Evolutionary conservation across 2,888 invertebrate genomes (phyloP), one percentile per base, ranked within the genome.

Genomic region (Rapana venosa): DNA sequence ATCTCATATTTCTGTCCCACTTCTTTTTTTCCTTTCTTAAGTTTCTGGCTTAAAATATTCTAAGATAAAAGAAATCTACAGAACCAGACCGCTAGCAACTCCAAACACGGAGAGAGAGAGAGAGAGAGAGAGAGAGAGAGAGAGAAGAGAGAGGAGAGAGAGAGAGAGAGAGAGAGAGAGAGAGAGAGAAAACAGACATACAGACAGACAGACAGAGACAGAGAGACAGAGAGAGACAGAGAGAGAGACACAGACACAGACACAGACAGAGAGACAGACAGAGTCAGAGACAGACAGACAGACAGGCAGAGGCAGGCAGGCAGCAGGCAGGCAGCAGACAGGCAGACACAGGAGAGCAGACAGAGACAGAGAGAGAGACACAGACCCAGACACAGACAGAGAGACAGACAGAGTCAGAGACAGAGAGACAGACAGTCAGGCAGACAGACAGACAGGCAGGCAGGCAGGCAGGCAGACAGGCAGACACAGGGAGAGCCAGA

Each of bases 291-390:
- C 56, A 89, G 58, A 88, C 74, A 88, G 58, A 88, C 81, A 88
- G 58, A 88, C 74, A 81, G 58, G 47, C 74, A 88, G 58, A 88
- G 81, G n/a, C n/a, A n/a, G n/a, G n/a, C n/a, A n/a, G n/a, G n/a
- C n/a, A n/a, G n/a, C n/a, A n/a, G n/a, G n/a, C n/a, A n/a, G n/a
- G n/a, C n/a, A n/a, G n/a, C n/a, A n/a, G n/a, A n/a, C n/a, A n/a
- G n/a, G n/a, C n/a, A n/a, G n/a, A n/a, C n/a, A n/a, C n/a, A n/a
- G n/a, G n/a, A n/a, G n/a, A n/a, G n/a, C n/a, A n/a, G n/a, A n/a
- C n/a, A n/a, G n/a, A n/a, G n/a, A n/a, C n/a, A n/a, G n/a, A 88
- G 58, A 88, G 81, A 81, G 83, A 88, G 88, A 88, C 61, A 88
- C 74, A 88, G 61, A 61, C 47, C 47, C 47, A 47, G 79, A 79